Conservation (phyloP, 2,797 vertebrate species). For the Poeciliopsis turneri region DNA sequence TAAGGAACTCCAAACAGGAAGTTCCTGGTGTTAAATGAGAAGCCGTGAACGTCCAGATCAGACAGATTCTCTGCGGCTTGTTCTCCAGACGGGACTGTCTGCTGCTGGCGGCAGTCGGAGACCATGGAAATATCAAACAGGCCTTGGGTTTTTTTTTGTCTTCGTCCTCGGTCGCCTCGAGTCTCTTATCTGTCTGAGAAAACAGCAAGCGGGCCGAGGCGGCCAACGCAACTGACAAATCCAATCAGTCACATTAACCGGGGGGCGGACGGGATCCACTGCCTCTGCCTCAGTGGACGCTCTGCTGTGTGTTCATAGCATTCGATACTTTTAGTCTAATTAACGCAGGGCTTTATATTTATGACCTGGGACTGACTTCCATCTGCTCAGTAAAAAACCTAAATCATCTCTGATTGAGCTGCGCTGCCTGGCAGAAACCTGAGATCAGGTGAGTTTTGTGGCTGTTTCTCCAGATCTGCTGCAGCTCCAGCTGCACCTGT, state of each 20-base stretch:
- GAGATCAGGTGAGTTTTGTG: slow-evolving; percentile 5
- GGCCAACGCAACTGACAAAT: slow-evolving; percentile 28
- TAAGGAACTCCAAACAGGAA: slow-evolving; percentile 8
- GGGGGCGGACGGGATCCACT: neutral
- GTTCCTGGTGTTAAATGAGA: neutral
- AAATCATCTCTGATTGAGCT: neutral
- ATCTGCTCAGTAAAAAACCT: neutral
- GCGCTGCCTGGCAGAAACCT: neutral
- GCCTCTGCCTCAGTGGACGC: neutral
- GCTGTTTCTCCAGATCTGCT: slow-evolving; percentile 10
- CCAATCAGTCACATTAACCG: slow-evolving; percentile 31
- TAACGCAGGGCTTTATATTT: neutral
- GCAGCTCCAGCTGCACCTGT: slow-evolving; percentile 34
- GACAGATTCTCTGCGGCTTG: slow-evolving; percentile 8
- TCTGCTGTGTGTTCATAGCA: neutral
- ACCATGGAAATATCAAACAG: slow-evolving; percentile 33
- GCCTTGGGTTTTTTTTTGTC: slow-evolving; percentile 25
- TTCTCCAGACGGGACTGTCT: slow-evolving; percentile 24
- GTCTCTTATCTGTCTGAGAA: slow-evolving; percentile 44
- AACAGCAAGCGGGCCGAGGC: slow-evolving; percentile 29
- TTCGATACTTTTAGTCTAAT: neutral
- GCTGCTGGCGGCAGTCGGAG: slow-evolving; percentile 14
- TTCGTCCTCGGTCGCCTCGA: slow-evolving; percentile 22
- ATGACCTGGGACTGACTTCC: neutral
- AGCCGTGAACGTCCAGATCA: neutral